Evolutionary conservation across 2,797 vertebrate species (phyloP).

Genomic region (Sandelia bainsii): DNA sequence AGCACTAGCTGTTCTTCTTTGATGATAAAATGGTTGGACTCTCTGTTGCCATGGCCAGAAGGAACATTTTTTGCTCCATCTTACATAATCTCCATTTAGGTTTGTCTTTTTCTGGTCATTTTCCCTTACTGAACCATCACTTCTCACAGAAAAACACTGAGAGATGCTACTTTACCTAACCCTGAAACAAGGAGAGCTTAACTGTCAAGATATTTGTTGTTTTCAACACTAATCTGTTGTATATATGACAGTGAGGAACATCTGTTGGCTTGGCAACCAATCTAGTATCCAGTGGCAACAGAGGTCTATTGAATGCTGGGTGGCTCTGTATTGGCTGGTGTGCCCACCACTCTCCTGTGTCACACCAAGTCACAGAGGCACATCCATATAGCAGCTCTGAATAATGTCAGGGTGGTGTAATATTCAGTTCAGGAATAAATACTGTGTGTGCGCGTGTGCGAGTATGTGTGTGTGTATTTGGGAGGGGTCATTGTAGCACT

Average conservation of each 20-base stretch:
- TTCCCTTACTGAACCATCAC: slow-evolving; percentile 17
- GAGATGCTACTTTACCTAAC: slow-evolving; percentile 30
- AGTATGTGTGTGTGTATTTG: slow-evolving; percentile 31
- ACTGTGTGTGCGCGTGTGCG: slow-evolving; percentile 33
- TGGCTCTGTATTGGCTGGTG: slow-evolving; percentile 78
- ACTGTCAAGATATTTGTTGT: slow-evolving; percentile 68
- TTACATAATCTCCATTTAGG: slow-evolving; percentile 38
- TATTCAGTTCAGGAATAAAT: slow-evolving; percentile 56
- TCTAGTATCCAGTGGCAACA: slow-evolving; percentile 86
- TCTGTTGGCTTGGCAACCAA: slow-evolving; percentile 86
- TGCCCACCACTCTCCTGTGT: slow-evolving; percentile 80
- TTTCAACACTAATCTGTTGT: slow-evolving; percentile 72
- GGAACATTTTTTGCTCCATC: slow-evolving; percentile 34
- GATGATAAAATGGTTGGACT: slow-evolving; percentile 43
- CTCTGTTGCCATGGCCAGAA: slow-evolving; percentile 40
- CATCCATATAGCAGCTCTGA: slow-evolving; percentile 61
- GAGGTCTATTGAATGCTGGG: slow-evolving; percentile 82
- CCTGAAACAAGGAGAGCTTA: slow-evolving; percentile 42
- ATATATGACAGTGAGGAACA: slow-evolving; percentile 82
- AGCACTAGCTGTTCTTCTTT: slow-evolving; percentile 31
- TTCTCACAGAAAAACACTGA: slow-evolving; percentile 11
- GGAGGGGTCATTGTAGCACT: slow-evolving; percentile 53
- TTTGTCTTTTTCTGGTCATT: slow-evolving; percentile 11
- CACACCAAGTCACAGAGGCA: slow-evolving; percentile 76
- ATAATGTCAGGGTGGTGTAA: slow-evolving; percentile 63